phyloP scores from a whole-genome alignment of 1,140 invertebrate species.

The Cydia amplana region DNA sequence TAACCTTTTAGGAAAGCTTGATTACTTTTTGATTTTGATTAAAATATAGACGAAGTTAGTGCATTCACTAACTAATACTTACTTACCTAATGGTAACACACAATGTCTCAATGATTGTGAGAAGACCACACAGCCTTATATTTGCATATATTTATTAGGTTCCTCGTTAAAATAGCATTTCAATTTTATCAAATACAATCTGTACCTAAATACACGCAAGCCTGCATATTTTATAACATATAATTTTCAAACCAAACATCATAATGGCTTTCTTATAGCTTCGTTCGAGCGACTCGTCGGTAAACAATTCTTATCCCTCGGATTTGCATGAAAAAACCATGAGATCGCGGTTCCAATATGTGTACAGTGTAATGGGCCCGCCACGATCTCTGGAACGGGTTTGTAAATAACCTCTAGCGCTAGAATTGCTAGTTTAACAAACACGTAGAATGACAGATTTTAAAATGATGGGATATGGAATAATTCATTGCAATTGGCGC shows the following conservation, averaged over 20 bases:
- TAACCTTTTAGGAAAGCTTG: too few relatives aligned
- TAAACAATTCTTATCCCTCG: background rate
- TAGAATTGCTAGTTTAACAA: background rate
- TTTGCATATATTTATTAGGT: too few relatives aligned
- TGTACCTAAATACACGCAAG: too few relatives aligned
- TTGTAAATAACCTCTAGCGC: constrained; percentile 12
- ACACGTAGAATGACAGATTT: background rate
- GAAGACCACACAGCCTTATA: too few relatives aligned
- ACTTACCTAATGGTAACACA: too few relatives aligned
- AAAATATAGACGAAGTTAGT: too few relatives aligned
- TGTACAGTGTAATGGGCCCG: constrained; percentile 3
- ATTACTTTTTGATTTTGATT: too few relatives aligned
- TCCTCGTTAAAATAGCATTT: too few relatives aligned
- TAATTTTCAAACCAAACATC: background rate
- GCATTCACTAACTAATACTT: too few relatives aligned
- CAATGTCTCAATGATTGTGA: too few relatives aligned
- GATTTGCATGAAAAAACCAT: constrained; percentile 14
- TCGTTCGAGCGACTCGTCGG: background rate
- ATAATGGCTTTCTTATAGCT: background rate
- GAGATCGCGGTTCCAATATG: background rate
- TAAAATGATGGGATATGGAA: too few relatives aligned
- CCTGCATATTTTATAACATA: background rate
- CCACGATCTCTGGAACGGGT: background rate
- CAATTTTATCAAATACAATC: too few relatives aligned
- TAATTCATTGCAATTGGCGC: background rate